Evolutionary conservation across 2,888 invertebrate species (phyloP), one percentile per base, ranked within the genome.

Genomic region (Tupiocoris notatus): DNA sequence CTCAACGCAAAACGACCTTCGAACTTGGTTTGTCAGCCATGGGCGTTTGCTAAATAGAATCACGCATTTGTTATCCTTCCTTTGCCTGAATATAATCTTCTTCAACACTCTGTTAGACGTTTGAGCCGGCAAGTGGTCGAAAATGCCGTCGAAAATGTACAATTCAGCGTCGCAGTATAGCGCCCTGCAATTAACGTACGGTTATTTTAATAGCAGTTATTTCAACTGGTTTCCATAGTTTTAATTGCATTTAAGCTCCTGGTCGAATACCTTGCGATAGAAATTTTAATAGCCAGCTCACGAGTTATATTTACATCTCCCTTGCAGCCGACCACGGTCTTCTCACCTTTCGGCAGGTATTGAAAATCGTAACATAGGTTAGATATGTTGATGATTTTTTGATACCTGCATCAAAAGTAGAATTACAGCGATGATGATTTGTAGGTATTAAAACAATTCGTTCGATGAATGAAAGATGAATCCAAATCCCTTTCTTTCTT

Each of bases 131-230:
- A 73, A 21, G 2, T 21, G 54, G 24, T 73, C 73, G n/a, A 73
- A 64, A 56, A 64, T 63, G n/a, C 56, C 54, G 56, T 73, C 64
- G 25, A 73, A 54, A 63, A 73, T 54, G 63, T 73, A 73, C 16
- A 73, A 21, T 57, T 73, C 73, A 20, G 73, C 73, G 7, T 73
- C 73, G n/a, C 56, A 12, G 54, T 73, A 73, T 9, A 73, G 18
- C 2, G 58, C 64, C 57, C 73, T 70, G 59, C 12, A 70, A 70
- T 9, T 18, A n/a, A n/a, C n/a, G n/a, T n/a, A n/a, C n/a, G n/a
- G n/a, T n/a, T n/a, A n/a, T n/a, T n/a, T n/a, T n/a, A n/a, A n/a
- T n/a, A n/a, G n/a, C n/a, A n/a, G n/a, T n/a, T n/a, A n/a, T n/a
- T n/a, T n/a, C n/a, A n/a, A n/a, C n/a, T n/a, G n/a, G n/a, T n/a